These are phyloP conservation scores for Chaetops frenatus DNA, from an alignment of 2,113 vertebrate species.

Conservation along the genomic window DNA sequence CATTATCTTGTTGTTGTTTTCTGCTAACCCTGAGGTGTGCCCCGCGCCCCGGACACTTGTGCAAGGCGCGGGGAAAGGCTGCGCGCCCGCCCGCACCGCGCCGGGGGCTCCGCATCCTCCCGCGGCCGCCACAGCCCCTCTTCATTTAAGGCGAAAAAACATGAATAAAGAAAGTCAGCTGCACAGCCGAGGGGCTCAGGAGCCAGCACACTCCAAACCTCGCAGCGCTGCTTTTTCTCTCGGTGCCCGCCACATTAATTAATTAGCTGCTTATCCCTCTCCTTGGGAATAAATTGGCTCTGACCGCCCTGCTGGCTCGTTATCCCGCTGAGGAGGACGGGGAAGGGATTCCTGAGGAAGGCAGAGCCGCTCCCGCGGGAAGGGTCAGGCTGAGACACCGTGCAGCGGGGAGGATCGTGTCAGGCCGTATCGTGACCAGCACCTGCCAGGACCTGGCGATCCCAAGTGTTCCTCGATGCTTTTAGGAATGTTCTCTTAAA, in stretches of 20 bases:
- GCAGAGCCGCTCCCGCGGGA: neutral
- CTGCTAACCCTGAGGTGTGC: neutral
- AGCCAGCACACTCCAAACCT: neutral
- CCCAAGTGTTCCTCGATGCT: neutral
- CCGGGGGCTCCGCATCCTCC: neutral
- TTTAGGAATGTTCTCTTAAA: neutral
- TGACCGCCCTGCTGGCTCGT: neutral
- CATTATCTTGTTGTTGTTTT: slow-evolving; percentile 42
- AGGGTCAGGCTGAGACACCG: neutral
- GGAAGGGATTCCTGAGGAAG: accelerated
- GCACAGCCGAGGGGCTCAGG: neutral
- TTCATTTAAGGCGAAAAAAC: neutral
- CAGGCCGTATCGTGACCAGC: neutral
- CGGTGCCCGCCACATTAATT: neutral
- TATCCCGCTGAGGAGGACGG: neutral
- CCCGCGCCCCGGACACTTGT: neutral
- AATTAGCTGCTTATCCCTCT: neutral
- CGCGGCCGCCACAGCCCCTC: neutral
- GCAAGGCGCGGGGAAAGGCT: neutral
- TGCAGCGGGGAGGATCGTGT: neutral
- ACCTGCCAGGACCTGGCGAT: neutral
- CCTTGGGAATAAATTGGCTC: neutral
- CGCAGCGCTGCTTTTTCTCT: neutral
- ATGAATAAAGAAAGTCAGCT: neutral
- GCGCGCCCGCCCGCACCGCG: neutral